A percentile compares a stretch with the other conserved stretches of the same genome.
Evolutionary conservation across 2,888 invertebrate species (phyloP).

Genomic region (Aplocera efformata): DNA sequence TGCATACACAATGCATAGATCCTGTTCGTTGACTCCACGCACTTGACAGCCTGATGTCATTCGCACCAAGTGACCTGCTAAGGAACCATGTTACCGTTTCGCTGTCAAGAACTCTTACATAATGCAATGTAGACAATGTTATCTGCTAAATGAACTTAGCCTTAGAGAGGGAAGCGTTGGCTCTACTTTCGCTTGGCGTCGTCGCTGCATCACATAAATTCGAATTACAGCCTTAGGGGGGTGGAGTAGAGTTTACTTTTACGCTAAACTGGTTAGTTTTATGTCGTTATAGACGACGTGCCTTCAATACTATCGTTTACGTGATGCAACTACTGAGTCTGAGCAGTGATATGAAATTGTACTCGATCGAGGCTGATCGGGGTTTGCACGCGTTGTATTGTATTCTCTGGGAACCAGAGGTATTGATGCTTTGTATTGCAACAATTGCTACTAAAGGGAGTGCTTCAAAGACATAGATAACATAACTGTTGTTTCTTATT

Average conservation of each 20-base stretch:
- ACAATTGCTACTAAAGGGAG: conserved; percentile 38
- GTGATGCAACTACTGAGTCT: conserved; percentile 70
- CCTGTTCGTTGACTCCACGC: conserved; percentile 70
- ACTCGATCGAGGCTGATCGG: conserved; percentile 40
- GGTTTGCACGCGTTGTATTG: conserved; percentile 46
- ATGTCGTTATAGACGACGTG: conserved; percentile 38
- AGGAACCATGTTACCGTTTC: conserved; percentile 73
- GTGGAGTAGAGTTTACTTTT: conserved; percentile 36
- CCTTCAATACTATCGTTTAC: conserved; percentile 60
- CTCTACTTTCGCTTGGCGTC: conserved; percentile 62
- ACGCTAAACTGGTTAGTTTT: conserved; percentile 25
- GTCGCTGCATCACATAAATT: conserved; percentile 40
- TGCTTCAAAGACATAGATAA: conserved; percentile 37
- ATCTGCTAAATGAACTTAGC: conserved; percentile 51
- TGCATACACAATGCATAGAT: conserved; percentile 69
- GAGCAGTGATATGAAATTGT: conserved; percentile 56
- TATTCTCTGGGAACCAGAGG: conserved; percentile 50
- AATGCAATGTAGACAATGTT: conserved; percentile 66
- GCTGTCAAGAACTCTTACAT: conserved; percentile 69
- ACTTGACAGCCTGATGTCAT: conserved; percentile 75
- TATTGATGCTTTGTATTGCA: conserved; percentile 32
- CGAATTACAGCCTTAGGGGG: conserved; percentile 43
- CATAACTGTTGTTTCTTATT: conserved; percentile 40
- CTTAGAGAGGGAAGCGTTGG: conserved; percentile 52
- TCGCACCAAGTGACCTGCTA: conserved; percentile 73